phyloP scores from a whole-genome alignment of 2,888 invertebrate genomes.

The Hemicrepidius hirtus region DNA sequence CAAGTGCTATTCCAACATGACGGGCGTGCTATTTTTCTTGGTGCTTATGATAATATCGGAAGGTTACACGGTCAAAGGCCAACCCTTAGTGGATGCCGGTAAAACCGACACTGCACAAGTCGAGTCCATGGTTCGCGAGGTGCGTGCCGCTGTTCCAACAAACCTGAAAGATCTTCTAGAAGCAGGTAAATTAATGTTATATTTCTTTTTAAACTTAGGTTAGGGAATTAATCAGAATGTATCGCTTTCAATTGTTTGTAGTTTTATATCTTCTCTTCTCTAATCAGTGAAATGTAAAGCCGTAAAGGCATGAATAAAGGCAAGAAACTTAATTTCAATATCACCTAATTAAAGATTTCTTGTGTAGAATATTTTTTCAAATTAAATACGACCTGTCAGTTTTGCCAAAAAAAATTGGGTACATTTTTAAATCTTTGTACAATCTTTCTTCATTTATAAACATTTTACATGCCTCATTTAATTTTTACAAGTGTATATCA shows the following conservation, averaged over 20 bases:
- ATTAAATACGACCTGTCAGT: no score
- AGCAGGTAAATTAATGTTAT: slow-evolving; percentile 64
- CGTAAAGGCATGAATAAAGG: no score
- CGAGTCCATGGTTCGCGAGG: slow-evolving; percentile 76
- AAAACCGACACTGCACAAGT: slow-evolving; percentile 74
- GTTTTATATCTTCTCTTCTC: slow-evolving; percentile 12
- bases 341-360: no score
- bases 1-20: slow-evolving; percentile 25
- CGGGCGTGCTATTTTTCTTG: slow-evolving; percentile 21
- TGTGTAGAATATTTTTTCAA: no score
- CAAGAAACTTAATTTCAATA: no score
- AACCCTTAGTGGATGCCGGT: slow-evolving; percentile 64
- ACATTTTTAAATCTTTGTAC: no score
- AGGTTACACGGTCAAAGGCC: slow-evolving; percentile 51
- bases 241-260: not conserved
- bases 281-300: slow-evolving; percentile 21
- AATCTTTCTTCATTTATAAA: no score
- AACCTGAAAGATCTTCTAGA: slow-evolving; percentile 64
- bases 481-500: no score
- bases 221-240: slow-evolving; percentile 52
- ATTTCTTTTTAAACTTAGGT: no score
- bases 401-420: no score
- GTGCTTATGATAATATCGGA: slow-evolving; percentile 27
- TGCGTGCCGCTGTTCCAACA: slow-evolving; percentile 72
- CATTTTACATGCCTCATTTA: no score